Evolutionary conservation across 2,113 vertebrate species (phyloP).

Genomic region (Python bivittatus): DNA sequence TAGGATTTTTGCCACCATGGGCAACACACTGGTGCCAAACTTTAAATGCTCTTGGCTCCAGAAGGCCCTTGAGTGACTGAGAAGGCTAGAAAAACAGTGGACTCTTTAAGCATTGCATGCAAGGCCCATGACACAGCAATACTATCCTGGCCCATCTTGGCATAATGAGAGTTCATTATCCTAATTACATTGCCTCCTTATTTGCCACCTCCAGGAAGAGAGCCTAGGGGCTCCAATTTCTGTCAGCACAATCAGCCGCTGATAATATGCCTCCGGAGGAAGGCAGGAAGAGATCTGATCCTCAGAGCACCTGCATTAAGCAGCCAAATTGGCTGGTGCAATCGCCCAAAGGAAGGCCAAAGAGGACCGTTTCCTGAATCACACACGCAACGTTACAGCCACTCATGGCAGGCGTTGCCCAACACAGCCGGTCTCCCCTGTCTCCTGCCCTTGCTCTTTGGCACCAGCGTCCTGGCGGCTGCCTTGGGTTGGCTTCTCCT

Average conservation of each 20-base stretch:
- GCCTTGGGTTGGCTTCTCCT: background rate
- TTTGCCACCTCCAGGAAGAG: background rate
- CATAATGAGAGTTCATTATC: background rate
- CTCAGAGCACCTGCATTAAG: background rate
- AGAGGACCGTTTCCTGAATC: background rate
- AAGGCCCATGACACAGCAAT: background rate
- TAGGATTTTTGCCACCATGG: background rate
- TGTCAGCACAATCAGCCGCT: background rate
- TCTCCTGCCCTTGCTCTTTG: background rate
- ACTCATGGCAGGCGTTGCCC: background rate
- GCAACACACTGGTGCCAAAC: background rate
- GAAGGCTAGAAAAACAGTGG: background rate
- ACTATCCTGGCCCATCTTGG: background rate
- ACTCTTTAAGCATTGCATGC: background rate
- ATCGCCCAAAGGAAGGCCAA: accelerated
- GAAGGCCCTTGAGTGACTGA: background rate
- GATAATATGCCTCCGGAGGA: background rate
- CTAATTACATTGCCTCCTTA: background rate
- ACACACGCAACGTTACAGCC: background rate
- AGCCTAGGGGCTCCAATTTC: background rate
- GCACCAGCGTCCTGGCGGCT: background rate
- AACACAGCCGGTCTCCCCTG: background rate
- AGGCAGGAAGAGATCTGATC: background rate
- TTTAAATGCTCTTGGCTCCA: background rate
- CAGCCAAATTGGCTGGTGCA: background rate